These are phyloP conservation scores for Heteronetta atricapilla DNA, from an alignment of 2,113 vertebrate genomes.

Conservation along the genomic window DNA sequence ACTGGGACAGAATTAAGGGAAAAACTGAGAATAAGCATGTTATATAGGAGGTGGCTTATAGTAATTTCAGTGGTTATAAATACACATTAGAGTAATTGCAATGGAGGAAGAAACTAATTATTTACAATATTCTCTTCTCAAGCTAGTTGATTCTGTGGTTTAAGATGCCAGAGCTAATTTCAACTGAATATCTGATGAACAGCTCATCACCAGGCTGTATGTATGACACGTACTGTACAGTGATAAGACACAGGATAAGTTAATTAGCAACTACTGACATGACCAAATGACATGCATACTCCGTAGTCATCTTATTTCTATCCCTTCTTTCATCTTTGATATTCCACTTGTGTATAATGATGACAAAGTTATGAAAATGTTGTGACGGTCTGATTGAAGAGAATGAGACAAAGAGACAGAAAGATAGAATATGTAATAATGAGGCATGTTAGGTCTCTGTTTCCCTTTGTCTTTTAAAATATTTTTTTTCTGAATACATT, in stretches of 20 bases:
- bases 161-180: conserved; percentile 4
- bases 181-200: background rate
- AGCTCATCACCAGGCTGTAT: background rate
- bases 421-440: background rate
- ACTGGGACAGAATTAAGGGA: background rate
- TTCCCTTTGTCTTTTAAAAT: background rate
- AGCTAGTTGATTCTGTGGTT: background rate
- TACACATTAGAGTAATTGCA: background rate
- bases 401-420: conserved; percentile 22
- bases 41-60: background rate
- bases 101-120: background rate
- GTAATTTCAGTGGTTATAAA: background rate
- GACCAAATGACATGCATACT: conserved; percentile 22
- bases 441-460: background rate
- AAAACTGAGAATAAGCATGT: background rate
- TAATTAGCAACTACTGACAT: conserved; percentile 48
- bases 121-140: background rate
- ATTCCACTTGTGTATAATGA: conserved; percentile 21
- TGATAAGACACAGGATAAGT: background rate
- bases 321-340: conserved; percentile 28
- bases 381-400: conserved; percentile 45
- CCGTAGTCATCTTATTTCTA: background rate
- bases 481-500: conserved; percentile 10
- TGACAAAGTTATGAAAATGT: conserved; percentile 53
- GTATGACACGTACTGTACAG: background rate